phyloP scores from a whole-genome alignment of 2,888 invertebrate genomes.

The Xanthia togata region DNA sequence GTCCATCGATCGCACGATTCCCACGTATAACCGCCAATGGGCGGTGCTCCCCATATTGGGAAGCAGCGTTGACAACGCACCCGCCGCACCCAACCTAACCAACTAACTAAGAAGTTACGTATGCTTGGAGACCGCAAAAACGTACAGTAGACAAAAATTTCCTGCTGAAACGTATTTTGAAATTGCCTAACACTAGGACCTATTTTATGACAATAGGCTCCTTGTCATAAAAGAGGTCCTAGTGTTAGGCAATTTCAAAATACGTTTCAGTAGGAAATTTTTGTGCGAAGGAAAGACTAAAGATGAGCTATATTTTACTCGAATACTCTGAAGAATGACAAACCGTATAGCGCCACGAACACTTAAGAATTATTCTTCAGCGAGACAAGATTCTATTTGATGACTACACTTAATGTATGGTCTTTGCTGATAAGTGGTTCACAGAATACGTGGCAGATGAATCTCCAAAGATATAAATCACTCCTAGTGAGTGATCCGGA shows the following conservation, averaged over 20 bases:
- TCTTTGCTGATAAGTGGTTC: conserved; percentile 26
- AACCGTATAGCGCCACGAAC: conserved; percentile 1
- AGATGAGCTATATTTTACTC: background rate
- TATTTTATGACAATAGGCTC: background rate
- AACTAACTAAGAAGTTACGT: no score
- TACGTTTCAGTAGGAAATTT: background rate
- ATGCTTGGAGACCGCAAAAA: background rate
- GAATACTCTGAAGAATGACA: conserved; percentile 15
- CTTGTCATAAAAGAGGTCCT: background rate
- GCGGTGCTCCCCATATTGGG: no score
- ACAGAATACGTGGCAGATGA: conserved; percentile 21
- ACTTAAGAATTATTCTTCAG: conserved; percentile 5
- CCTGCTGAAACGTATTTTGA: background rate
- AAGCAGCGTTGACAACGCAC: no score
- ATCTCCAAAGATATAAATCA: conserved; percentile 27
- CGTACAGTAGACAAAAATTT: background rate
- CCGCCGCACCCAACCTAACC: no score
- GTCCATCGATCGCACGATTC: no score
- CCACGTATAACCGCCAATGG: no score
- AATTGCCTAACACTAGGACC: background rate
- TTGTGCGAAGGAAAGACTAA: background rate
- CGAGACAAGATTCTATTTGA: conserved; percentile 26
- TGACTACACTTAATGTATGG: conserved; percentile 41
- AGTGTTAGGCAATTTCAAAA: background rate
- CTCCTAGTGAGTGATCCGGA: conserved; percentile 30